Base-by-base conservation (phyloP, 2,797 vertebrate species). In the Diplodus puntazzo region DNA sequence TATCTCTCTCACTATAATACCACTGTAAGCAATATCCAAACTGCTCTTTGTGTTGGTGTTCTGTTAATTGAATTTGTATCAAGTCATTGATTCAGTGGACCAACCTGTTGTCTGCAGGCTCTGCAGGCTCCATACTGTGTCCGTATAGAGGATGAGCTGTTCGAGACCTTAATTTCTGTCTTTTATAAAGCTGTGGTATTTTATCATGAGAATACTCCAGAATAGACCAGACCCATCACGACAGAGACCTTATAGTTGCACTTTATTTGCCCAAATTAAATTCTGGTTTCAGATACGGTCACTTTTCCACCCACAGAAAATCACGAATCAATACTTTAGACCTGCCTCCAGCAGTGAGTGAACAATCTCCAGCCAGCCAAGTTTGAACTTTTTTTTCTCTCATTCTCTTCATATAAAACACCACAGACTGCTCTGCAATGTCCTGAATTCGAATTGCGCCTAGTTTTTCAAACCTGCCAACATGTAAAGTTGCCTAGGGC, bases 11-110 rank as follows among this genome's bases (percentile, higher is more conserved):
- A 75, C 62, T 63, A 62, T 85, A 82, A 78, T 2, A 74, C 70
- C 52, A 64, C 49, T 76, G 59, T 77, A 80, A 84, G 76, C 74
- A 88, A 80, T 83, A 86, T 83, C 74, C 63, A 75, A 69, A 65
- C 76, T 78, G 30, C 4, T 60, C 61, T 75, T 77, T 20, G 63
- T 81, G 50, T 76, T 74, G 68, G 53, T 30, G 50, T 69, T 73
- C 54, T 57, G 53, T 75, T 85, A 87, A 88, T 82, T 86, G 57
- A 77, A 80, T 81, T 81, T 66, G 71, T 73, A 73, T 82, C 42
- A 75, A 27, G 63, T 71, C 71, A 75, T 82, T 81, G 71, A 88
- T 63, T 87, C 3, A 54, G 46, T 73, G 49, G 73, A 13, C 66
- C 59, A 79, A 79, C 64, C 71, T 73, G 84, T 73, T 79, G 70